These are phyloP conservation scores for Globia sparganii DNA, from an alignment of 2,888 invertebrate species.

Conservation along the genomic window DNA sequence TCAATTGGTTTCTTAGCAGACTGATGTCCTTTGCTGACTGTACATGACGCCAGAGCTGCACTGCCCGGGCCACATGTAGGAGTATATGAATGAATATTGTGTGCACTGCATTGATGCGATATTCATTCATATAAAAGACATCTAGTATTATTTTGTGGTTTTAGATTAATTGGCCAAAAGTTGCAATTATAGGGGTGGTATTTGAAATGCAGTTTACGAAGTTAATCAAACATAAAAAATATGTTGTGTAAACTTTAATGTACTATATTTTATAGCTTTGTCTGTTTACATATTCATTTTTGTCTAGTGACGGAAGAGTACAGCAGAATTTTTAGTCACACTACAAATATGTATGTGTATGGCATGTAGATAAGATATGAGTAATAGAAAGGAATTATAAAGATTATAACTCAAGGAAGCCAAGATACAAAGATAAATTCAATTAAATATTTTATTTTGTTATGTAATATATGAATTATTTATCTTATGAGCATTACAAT, in stretches of 20 bases:
- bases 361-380: conserved; percentile 86
- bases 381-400: conserved; percentile 83
- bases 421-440: conserved; percentile 70
- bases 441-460: conserved; percentile 66
- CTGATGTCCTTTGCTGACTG: no score
- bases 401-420: conserved; percentile 83
- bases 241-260: background rate
- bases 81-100: background rate
- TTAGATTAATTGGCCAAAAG: conserved; percentile 12
- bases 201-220: background rate
- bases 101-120: background rate
- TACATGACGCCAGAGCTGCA: background rate
- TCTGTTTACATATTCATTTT: conserved; percentile 33
- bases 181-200: background rate
- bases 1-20: no score
- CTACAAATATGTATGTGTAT: conserved; percentile 82
- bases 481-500: conserved; percentile 31
- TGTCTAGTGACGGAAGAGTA: conserved; percentile 43
- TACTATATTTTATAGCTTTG: background rate
- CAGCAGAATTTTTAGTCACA: conserved; percentile 77
- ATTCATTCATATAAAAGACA: background rate
- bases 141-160: conserved; percentile 2
- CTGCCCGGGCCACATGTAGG: no score
- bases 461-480: conserved; percentile 56
- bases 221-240: background rate